Conservation (phyloP, 2,888 invertebrate genomes). For the Toxonevra muliebris region DNA sequence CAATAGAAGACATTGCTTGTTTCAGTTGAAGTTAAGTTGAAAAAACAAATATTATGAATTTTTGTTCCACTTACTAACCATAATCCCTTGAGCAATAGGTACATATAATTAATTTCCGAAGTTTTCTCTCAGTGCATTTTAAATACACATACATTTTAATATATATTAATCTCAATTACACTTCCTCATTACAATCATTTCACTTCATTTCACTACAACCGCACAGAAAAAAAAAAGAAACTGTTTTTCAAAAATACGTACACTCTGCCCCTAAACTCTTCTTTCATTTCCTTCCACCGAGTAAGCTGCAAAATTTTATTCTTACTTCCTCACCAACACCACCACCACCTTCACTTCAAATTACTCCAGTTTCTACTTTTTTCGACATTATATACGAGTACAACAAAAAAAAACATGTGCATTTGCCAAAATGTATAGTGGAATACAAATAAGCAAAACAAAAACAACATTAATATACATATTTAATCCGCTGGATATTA, state of each 20-base stretch:
- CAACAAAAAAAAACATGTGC: no score
- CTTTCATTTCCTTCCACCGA: constrained; percentile 13
- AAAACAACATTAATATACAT: no score
- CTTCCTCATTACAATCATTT: constrained; percentile 18
- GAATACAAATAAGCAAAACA: no score
- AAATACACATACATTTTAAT: background rate
- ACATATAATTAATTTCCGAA: background rate
- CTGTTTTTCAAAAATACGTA: background rate
- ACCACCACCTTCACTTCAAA: background rate
- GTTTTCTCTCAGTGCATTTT: background rate
- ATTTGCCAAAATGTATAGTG: no score
- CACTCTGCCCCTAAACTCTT: background rate
- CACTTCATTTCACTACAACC: constrained; percentile 5
- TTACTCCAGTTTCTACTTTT: no score
- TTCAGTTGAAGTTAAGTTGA: no score
- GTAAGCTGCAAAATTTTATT: constrained; percentile 23
- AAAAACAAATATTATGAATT: no score
- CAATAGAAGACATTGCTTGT: no score
- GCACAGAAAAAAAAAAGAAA: background rate
- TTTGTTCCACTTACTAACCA: no score
- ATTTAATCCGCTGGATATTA: no score
- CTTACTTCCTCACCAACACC: background rate
- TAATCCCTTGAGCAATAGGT: no score
- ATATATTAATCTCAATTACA: constrained; percentile 8
- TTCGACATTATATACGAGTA: no score